Evolutionary conservation across 2,888 invertebrate genomes (phyloP).

Genomic region (Andrena marginata): DNA sequence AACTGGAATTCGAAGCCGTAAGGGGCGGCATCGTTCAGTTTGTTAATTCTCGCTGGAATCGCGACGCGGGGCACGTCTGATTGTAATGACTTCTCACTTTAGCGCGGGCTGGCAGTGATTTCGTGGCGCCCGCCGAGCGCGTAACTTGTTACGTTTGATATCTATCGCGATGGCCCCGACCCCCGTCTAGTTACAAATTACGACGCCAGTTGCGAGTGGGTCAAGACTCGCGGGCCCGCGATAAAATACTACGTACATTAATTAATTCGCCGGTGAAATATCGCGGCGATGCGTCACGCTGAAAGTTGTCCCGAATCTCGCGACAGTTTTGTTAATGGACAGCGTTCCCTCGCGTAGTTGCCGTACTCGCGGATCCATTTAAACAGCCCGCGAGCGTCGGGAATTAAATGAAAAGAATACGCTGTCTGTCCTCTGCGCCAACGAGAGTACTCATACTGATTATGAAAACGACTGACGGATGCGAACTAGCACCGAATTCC

Average conservation of each 20-base stretch:
- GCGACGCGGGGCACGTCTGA: neutral
- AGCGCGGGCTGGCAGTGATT: slow-evolving; percentile 20
- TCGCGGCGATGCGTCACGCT: slow-evolving; percentile 56
- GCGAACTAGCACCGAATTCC: slow-evolving; percentile 8
- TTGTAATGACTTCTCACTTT: slow-evolving; percentile 31
- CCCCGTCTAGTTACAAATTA: slow-evolving; percentile 42
- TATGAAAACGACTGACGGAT: slow-evolving; percentile 34
- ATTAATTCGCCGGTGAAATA: slow-evolving; percentile 66
- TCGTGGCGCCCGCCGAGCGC: slow-evolving; percentile 21
- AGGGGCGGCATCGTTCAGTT: neutral
- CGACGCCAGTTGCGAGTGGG: slow-evolving; percentile 56
- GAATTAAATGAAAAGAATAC: slow-evolving; percentile 55
- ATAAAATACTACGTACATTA: slow-evolving; percentile 65
- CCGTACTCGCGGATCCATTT: slow-evolving; percentile 47
- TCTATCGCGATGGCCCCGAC: slow-evolving; percentile 31
- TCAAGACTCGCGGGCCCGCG: slow-evolving; percentile 58
- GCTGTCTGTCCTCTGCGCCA: slow-evolving; percentile 15
- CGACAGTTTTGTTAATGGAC: slow-evolving; percentile 68
- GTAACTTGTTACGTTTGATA: slow-evolving; percentile 39
- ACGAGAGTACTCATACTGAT: slow-evolving; percentile 37
- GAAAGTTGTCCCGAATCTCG: slow-evolving; percentile 59
- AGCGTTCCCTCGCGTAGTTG: slow-evolving; percentile 42
- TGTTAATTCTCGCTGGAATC: slow-evolving; percentile 7
- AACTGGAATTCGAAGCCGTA: neutral
- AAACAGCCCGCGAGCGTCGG: slow-evolving; percentile 41